Percentiles rank a stretch among this genome's conserved stretches.
Conservation (phyloP, 2,797 vertebrate genomes). For the Phylloscopus collybita region DNA sequence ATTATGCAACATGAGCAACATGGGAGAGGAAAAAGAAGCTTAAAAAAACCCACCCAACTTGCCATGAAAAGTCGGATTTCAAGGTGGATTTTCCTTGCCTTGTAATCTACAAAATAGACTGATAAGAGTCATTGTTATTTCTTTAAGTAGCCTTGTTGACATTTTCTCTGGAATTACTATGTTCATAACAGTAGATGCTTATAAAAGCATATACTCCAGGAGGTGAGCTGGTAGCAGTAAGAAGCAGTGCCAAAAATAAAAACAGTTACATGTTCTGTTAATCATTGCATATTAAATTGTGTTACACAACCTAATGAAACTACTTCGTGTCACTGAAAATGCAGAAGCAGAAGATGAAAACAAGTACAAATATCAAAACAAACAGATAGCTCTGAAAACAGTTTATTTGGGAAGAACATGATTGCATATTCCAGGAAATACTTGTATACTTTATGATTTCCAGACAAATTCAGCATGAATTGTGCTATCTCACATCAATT, state of each 20-base stretch:
- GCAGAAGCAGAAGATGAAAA: not conserved
- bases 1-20: not conserved
- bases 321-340: not conserved
- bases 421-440: not conserved
- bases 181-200: not conserved
- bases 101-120: not conserved
- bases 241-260: conserved; percentile 3
- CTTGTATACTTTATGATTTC: not conserved
- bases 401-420: not conserved
- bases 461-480: not conserved
- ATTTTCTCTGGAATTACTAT: conserved; percentile 30
- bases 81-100: conserved; percentile 11
- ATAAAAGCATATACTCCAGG: not conserved
- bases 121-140: not conserved
- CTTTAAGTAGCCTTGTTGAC: not conserved
- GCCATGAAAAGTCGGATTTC: conserved; percentile 11
- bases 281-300: not conserved
- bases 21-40: fast-evolving
- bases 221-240: not conserved
- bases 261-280: not conserved
- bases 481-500: not conserved
- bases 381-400: not conserved
- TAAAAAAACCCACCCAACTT: not conserved
- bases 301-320: not conserved
- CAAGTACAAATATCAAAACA: not conserved